Conservation (phyloP, 2,797 vertebrate species). For the Cossypha dichroa region DNA sequence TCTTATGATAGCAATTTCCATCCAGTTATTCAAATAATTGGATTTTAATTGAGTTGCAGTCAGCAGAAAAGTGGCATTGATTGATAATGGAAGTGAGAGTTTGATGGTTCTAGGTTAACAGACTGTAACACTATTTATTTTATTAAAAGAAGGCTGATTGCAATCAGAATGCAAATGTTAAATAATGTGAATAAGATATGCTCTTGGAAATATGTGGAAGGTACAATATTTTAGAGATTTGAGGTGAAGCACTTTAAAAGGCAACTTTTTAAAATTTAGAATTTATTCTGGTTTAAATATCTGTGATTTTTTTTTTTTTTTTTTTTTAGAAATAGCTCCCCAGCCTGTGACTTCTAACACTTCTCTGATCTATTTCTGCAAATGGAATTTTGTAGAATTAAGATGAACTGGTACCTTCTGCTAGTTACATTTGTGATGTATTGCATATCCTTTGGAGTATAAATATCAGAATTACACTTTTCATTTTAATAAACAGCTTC, state of each 20-base stretch:
- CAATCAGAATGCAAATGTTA: constrained; percentile 48
- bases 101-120: constrained; percentile 15
- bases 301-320: neutral
- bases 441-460: neutral
- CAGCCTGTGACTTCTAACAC: neutral
- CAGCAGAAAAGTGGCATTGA: constrained; percentile 31
- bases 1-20: constrained; percentile 38
- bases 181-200: constrained; percentile 10
- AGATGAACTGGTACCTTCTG: neutral
- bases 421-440: neutral
- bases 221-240: neutral
- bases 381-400: constrained; percentile 25
- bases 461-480: constrained; percentile 28
- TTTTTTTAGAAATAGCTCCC: neutral
- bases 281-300: neutral
- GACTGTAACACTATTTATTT: constrained; percentile 29
- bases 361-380: constrained; percentile 20
- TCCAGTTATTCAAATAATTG: constrained; percentile 56
- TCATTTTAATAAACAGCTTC: constrained; percentile 1
- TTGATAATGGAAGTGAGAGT: constrained; percentile 10
- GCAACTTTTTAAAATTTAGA: neutral
- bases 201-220: constrained; percentile 1
- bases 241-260: constrained; percentile 2
- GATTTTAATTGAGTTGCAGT: constrained; percentile 56
- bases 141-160: constrained; percentile 64